phyloP scores from a whole-genome alignment of 2,113 vertebrate species.

The Cyprinodon tularosa region DNA sequence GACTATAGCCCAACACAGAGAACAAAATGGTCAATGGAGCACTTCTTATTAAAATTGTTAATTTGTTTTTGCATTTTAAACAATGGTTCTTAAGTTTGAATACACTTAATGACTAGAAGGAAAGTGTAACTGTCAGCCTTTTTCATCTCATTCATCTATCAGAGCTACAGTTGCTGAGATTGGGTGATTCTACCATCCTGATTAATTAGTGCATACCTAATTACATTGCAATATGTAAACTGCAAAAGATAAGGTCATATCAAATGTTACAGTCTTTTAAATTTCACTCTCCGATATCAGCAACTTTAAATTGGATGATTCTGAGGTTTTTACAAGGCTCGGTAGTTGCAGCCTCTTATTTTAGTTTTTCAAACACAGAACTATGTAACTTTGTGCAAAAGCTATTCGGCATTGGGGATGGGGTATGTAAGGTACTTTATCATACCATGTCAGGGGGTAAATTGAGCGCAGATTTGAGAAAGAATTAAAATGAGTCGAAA shows the following conservation, averaged over 20 bases:
- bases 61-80: neutral
- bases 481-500: conserved; percentile 67
- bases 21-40: no score
- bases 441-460: conserved; percentile 63
- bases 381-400: conserved; percentile 41
- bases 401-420: conserved; percentile 6
- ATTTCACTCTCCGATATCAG: conserved; percentile 29
- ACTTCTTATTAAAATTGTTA: neutral
- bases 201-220: neutral
- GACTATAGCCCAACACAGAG: no score
- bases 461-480: conserved; percentile 57
- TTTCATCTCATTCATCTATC: neutral
- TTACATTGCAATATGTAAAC: neutral
- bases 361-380: conserved; percentile 36
- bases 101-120: neutral
- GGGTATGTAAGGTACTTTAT: conserved; percentile 54
- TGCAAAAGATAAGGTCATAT: neutral
- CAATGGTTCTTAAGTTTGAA: neutral
- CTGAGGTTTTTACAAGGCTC: conserved; percentile 12
- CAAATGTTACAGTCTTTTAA: conserved; percentile 13
- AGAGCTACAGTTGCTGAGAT: neutral
- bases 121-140: neutral
- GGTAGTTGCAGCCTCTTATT: conserved; percentile 38
- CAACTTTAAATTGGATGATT: conserved; percentile 9
- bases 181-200: neutral